Conservation (phyloP, 2,797 vertebrate genomes). For the Chrysocyon brachyurus region DNA sequence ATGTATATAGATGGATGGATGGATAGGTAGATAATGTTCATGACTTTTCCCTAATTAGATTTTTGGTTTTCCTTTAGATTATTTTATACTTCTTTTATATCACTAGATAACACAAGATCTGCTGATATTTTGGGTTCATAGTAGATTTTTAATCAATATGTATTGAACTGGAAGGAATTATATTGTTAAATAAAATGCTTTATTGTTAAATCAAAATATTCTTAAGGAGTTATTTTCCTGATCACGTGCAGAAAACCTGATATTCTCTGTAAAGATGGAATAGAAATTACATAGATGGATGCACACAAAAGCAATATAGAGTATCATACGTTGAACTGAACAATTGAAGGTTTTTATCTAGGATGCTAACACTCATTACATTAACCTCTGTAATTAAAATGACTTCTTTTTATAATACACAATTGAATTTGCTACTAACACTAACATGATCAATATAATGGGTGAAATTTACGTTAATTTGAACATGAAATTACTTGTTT, state of each 20-base stretch:
- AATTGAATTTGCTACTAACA: neutral
- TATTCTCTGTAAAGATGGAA: neutral
- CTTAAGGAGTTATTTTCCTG: neutral
- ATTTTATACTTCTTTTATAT: neutral
- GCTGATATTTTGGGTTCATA: neutral
- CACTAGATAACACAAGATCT: neutral
- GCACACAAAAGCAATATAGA: neutral
- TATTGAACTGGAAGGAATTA: neutral
- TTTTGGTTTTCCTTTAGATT: neutral
- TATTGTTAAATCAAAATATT: neutral
- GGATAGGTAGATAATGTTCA: neutral
- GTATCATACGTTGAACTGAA: neutral
- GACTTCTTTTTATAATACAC: neutral
- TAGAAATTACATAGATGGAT: neutral
- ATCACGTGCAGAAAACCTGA: neutral
- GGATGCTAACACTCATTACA: neutral
- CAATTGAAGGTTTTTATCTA: neutral
- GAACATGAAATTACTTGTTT: constrained; percentile 39
- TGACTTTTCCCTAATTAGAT: neutral
- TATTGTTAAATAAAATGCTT: neutral
- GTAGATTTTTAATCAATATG: neutral
- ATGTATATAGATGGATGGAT: neutral
- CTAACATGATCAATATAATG: neutral
- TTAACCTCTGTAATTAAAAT: constrained; percentile 1
- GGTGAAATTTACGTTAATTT: constrained; percentile 50